Conservation (phyloP, 1,140 invertebrate species). For the silkworm (Bombyx mori) region DNA sequence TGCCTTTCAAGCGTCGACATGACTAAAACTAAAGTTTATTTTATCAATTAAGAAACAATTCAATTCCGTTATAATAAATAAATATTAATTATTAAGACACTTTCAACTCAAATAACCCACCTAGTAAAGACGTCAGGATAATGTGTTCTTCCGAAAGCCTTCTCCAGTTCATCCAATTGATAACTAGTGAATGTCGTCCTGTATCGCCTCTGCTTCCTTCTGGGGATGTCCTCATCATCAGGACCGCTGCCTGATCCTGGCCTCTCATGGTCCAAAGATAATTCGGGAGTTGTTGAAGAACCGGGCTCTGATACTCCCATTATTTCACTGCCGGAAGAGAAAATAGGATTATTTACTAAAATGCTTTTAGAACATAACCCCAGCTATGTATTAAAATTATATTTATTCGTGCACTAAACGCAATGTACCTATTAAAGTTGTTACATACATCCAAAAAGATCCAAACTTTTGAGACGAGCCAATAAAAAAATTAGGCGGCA, state of each 20-base stretch:
- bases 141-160: conserved; percentile 96
- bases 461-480: too few species aligned
- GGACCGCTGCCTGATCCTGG: conserved; percentile 81
- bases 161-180: conserved; percentile 96
- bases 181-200: conserved; percentile 96
- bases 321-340: background rate
- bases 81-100: too few species aligned
- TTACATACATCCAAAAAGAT: too few species aligned
- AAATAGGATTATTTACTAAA: too few species aligned
- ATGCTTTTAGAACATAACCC: too few species aligned
- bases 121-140: conserved; percentile 99
- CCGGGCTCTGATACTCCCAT: conserved; percentile 58
- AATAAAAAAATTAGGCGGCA: too few species aligned
- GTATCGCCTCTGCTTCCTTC: conserved; percentile 92
- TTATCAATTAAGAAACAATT: too few species aligned
- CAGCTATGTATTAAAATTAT: background rate
- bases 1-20: too few species aligned
- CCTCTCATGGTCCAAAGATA: conserved; percentile 73
- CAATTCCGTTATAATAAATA: too few species aligned
- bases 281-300: conserved; percentile 51
- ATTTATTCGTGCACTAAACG: background rate
- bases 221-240: conserved; percentile 88
- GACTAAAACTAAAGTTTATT: too few species aligned
- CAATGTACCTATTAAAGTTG: background rate
- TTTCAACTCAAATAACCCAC: conserved; percentile 68